Evolutionary conservation across 2,113 vertebrate genomes (phyloP).

Genomic region (Tragelaphus strepsiceros): DNA sequence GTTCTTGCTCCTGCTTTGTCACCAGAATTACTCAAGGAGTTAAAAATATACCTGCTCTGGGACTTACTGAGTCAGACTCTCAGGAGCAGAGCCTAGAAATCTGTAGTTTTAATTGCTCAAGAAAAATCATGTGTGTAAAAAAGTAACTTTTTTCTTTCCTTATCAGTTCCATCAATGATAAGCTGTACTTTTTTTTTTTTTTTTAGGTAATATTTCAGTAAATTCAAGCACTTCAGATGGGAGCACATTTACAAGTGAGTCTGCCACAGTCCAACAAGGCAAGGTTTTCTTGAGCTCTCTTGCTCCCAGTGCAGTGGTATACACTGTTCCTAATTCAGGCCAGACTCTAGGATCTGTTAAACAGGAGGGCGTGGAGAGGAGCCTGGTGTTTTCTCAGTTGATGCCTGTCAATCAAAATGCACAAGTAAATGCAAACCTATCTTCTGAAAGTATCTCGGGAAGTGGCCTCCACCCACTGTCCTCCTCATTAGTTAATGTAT

Average conservation of each 20-base stretch:
- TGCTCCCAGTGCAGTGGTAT: constrained; percentile 90
- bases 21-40: neutral
- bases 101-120: neutral
- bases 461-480: constrained; percentile 80
- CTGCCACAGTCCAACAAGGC: constrained; percentile 81
- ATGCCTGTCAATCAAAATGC: constrained; percentile 90
- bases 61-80: neutral
- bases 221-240: constrained; percentile 85
- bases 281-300: constrained; percentile 89
- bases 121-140: neutral
- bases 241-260: constrained; percentile 85
- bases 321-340: constrained; percentile 88
- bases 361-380: constrained; percentile 90
- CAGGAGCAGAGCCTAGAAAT: neutral
- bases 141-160: neutral
- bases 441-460: constrained; percentile 80
- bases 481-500: constrained; percentile 83
- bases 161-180: constrained; percentile 27
- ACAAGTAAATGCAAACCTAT: constrained; percentile 85
- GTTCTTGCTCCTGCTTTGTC: neutral
- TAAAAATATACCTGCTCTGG: neutral
- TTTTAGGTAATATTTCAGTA: constrained; percentile 88
- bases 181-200: constrained; percentile 48
- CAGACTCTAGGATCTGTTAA: constrained; percentile 89
- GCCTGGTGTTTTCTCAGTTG: constrained; percentile 90